Percentiles rank a stretch among this genome's conserved stretches.
These are phyloP conservation scores for Ophioninae sp. DNA, from an alignment of 2,888 invertebrate species.

Conservation along the genomic window DNA sequence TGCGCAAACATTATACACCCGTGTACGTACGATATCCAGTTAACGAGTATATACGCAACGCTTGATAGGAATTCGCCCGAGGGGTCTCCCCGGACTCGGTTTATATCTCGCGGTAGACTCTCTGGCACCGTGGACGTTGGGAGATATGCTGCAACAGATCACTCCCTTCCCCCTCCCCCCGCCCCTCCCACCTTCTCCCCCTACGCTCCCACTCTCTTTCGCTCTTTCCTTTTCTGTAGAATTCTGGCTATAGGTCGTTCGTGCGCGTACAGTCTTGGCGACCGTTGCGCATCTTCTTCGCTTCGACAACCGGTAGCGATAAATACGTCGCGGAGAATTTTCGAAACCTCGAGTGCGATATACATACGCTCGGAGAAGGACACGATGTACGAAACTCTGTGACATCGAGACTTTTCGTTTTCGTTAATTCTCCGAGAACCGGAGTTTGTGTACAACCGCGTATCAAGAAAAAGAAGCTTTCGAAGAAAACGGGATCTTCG, in stretches of 20 bases:
- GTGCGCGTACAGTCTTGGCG: neutral
- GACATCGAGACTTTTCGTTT: neutral
- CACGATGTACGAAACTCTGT: neutral
- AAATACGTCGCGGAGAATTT: slow-evolving; percentile 15
- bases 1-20: slow-evolving; percentile 29
- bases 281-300: neutral
- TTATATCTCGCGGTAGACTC: slow-evolving; percentile 68
- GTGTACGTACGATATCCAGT: slow-evolving; percentile 50
- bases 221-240: neutral
- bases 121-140: slow-evolving; percentile 74
- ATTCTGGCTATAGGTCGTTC: slow-evolving; percentile 10
- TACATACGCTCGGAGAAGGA: neutral
- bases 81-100: slow-evolving; percentile 55
- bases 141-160: slow-evolving; percentile 69
- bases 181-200: neutral
- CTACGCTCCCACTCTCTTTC: neutral
- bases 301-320: slow-evolving; percentile 24
- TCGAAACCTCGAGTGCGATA: neutral
- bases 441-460: neutral
- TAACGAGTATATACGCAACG: slow-evolving; percentile 62
- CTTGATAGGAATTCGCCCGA: slow-evolving; percentile 65
- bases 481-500: slow-evolving; percentile 9
- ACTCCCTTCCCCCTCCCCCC: slow-evolving; percentile 7
- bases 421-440: neutral
- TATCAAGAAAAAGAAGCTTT: neutral